These are phyloP conservation scores for Mesochorus sp. DNA, from an alignment of 2,888 invertebrate genomes.

Conservation along the genomic window DNA sequence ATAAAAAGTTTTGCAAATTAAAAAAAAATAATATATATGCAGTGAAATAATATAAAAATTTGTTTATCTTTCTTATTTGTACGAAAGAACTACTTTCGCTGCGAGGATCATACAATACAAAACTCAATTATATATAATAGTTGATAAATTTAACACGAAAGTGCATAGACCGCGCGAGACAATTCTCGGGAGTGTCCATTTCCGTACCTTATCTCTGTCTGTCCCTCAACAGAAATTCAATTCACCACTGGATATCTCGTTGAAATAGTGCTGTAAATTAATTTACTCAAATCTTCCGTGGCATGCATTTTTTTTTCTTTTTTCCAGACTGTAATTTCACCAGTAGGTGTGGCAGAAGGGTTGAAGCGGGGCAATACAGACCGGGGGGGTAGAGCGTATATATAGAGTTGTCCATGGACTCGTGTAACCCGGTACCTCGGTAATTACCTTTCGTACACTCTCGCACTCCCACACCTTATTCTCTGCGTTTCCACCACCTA, in stretches of 20 bases:
- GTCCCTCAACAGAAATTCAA: constrained; percentile 38
- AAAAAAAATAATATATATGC: no score
- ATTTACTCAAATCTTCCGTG: constrained; percentile 77
- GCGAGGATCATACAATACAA: no score
- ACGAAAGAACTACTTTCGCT: no score
- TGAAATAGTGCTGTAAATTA: constrained; percentile 72
- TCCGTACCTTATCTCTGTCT: background rate
- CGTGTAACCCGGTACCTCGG: constrained; percentile 72
- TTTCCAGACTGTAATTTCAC: constrained; percentile 74
- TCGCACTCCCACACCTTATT: constrained; percentile 48
- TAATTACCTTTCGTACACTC: constrained; percentile 77
- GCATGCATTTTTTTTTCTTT: constrained; percentile 68
- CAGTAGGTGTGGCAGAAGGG: constrained; percentile 65
- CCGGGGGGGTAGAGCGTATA: constrained; percentile 5
- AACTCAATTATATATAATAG: background rate
- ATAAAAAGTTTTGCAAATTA: no score
- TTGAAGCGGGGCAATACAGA: background rate
- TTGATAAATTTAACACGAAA: background rate
- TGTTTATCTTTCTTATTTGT: no score
- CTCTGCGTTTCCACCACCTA: constrained; percentile 6
- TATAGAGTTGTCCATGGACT: constrained; percentile 36
- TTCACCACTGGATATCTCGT: constrained; percentile 48
- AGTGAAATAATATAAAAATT: no score
- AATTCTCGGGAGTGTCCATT: background rate
- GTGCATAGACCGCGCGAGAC: background rate